phyloP scores from a whole-genome alignment of 2,797 vertebrate genomes.

The Acipenser ruthenus region DNA sequence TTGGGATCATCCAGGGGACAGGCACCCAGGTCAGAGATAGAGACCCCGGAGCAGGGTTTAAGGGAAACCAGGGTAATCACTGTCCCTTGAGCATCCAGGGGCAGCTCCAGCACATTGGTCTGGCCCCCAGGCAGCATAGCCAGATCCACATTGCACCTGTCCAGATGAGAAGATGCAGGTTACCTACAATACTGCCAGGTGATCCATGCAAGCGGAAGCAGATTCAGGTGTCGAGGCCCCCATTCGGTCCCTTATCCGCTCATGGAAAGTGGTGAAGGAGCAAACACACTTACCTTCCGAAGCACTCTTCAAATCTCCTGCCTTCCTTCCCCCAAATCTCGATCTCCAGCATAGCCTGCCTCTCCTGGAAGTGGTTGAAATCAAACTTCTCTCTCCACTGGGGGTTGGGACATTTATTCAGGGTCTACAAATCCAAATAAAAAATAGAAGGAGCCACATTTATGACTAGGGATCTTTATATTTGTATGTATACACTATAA shows the following conservation, averaged over 20 bases:
- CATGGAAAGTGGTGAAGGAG: not conserved
- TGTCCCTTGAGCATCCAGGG: constrained; percentile 65
- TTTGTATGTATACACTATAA: too few species aligned
- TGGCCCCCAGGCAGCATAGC: constrained; percentile 58
- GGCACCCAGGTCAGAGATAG: constrained; percentile 71
- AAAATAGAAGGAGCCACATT: constrained; percentile 21
- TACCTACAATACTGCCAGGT: too few species aligned
- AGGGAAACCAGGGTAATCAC: constrained; percentile 75
- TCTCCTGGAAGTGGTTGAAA: constrained; percentile 93
- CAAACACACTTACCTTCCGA: constrained; percentile 78
- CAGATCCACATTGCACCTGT: constrained; percentile 80
- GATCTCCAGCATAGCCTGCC: constrained; percentile 82
- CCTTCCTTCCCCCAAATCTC: constrained; percentile 84
- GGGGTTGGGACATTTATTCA: constrained; percentile 87
- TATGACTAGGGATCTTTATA: too few species aligned
- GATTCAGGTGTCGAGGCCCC: too few species aligned
- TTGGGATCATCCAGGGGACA: constrained; percentile 67
- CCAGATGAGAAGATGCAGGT: constrained; percentile 15
- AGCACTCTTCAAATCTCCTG: constrained; percentile 80
- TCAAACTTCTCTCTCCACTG: constrained; percentile 97
- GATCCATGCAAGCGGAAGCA: too few species aligned
- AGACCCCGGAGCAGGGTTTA: constrained; percentile 71
- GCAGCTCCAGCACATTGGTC: constrained; percentile 55
- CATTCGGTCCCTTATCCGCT: too few species aligned
- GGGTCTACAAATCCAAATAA: constrained; percentile 54